These are phyloP conservation scores for Notocelia uddmanniana DNA, from an alignment of 2,888 invertebrate genomes.

Conservation along the genomic window DNA sequence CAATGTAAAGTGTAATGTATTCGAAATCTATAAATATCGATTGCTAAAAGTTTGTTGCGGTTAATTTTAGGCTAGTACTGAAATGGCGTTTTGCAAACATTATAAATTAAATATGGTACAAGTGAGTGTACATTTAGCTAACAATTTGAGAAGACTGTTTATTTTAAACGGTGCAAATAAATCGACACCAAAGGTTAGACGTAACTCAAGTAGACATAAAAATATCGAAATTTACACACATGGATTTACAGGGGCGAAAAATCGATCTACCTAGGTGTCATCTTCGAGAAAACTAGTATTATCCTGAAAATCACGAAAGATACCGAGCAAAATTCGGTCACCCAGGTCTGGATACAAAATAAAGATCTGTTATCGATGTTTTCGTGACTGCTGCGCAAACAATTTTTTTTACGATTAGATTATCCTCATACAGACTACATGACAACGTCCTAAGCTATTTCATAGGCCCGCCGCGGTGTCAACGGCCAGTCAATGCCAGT, in stretches of 20 bases:
- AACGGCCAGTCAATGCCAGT: constrained; percentile 45
- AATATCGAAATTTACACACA: no score
- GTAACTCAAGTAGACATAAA: no score
- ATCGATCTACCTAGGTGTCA: no score
- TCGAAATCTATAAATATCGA: constrained; percentile 24
- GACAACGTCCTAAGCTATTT: constrained; percentile 11
- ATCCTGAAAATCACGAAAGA: no score
- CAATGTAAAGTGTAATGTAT: constrained; percentile 26
- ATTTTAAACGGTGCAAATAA: no score
- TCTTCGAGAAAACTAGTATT: no score
- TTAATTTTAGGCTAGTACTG: background rate
- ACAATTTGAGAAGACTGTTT: no score
- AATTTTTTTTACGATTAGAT: background rate
- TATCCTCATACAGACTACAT: background rate
- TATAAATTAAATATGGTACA: background rate
- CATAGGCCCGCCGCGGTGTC: constrained; percentile 36
- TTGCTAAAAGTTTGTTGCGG: background rate
- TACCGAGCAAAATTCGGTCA: no score
- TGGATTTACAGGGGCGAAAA: no score
- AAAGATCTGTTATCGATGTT: background rate
- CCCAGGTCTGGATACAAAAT: no score
- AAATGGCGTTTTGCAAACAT: background rate
- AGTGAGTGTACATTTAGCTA: no score
- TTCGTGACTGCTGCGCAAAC: background rate
- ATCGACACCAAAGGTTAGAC: no score